phyloP scores from a whole-genome alignment of 2,113 vertebrate species.

The Heloderma charlesbogerti region DNA sequence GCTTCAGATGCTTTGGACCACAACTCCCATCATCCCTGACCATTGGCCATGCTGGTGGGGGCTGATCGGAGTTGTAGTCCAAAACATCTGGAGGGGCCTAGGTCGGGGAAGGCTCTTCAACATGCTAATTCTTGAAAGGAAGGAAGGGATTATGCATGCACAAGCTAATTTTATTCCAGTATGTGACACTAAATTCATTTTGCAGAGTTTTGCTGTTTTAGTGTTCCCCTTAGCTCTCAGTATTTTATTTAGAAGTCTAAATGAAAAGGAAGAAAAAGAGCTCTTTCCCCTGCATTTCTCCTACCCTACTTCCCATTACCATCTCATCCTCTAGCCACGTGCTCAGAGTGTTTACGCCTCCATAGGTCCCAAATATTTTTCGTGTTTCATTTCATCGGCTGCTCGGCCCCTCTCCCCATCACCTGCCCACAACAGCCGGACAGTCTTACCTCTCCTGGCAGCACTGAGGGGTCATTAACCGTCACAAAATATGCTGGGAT shows the following conservation, averaged over 20 bases:
- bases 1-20: not conserved
- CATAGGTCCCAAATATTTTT: not conserved
- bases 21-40: too few relatives aligned
- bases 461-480: constrained; percentile 79
- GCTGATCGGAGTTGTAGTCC: too few relatives aligned
- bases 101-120: not conserved
- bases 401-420: not conserved
- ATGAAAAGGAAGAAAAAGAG: not conserved
- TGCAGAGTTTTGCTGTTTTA: not conserved
- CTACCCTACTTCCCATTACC: not conserved
- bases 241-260: not conserved
- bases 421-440: not conserved
- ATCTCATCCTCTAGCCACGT: not conserved
- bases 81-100: too few relatives aligned
- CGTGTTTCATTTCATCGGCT: not conserved
- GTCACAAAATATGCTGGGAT: constrained; percentile 92
- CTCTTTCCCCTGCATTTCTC: not conserved
- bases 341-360: not conserved
- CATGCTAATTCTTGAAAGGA: not conserved
- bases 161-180: not conserved
- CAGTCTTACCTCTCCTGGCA: constrained; percentile 82
- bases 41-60: too few relatives aligned
- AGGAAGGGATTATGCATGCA: not conserved
- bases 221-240: not conserved
- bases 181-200: not conserved